Evolutionary conservation across 2,113 vertebrate species (phyloP), one percentile per base, ranked within the genome.

Genomic region (Malurus cyaneus): DNA sequence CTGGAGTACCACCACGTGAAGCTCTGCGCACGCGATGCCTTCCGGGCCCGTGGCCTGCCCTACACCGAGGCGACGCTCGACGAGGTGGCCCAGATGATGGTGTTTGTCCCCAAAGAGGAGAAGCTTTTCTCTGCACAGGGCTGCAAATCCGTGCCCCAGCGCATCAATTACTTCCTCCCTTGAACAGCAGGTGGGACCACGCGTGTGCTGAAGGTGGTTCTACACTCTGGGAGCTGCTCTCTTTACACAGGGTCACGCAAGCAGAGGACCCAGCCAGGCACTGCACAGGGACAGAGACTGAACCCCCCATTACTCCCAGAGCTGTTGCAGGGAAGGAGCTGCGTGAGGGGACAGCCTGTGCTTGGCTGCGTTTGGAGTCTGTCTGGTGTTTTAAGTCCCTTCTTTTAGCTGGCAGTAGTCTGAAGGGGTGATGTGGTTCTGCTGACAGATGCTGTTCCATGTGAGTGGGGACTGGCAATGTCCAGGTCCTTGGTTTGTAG

Each of bases 51-150:
- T 2, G 98, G 98, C 1, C 97, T 99, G 11, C 96, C 92, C 0
- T 98, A 98, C 13, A 98, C 97, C 0, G 98, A 99, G 41, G 97
- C 95, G 5, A 97, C 94, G 1, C 96, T 99, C 12, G 98, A 99
- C 0, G 96, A 99, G 70, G 98, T 99, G 42, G 98, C 99, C 67
- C 97, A 97, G 95, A 99, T 97, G 73, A 98, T 99, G 98, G 94
- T 98, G 14, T 99, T 99, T 15, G 97, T 99, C 36, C 99, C 99
- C 64, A 98, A 98, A 91, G 98, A 99, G 70, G 98, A 99, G 71
- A 98, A 98, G 83, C 98, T 99, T 44, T 99, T 99, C 97, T 99
- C 99, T 47, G 98, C 98, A 25, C 99, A 99, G 93, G 99, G 99
- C 46, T 99, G 99, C 96, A 99, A 99, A 89, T 98, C 99, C 16